Evolutionary conservation across 2,888 invertebrate species (phyloP).

Genomic region (Pammene fasciana): DNA sequence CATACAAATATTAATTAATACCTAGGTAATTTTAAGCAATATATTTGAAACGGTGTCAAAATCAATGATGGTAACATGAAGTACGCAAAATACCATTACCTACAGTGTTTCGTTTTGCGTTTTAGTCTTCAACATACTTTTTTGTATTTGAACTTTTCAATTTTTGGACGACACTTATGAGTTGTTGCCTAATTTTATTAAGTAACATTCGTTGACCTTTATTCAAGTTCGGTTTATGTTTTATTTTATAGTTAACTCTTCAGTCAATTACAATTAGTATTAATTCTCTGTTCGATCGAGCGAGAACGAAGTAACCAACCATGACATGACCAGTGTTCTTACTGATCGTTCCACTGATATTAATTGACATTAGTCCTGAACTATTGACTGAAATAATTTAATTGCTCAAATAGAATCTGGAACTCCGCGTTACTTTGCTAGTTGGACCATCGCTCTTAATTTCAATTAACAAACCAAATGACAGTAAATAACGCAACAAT

Average conservation of each 20-base stretch:
- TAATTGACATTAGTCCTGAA: slow-evolving; percentile 6
- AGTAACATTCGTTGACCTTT: neutral
- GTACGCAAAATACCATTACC: no score
- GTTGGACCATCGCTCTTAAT: slow-evolving; percentile 15
- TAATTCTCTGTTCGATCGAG: neutral
- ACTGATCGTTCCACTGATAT: neutral
- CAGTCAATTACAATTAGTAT: neutral
- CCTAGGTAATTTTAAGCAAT: no score
- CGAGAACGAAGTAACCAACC: neutral
- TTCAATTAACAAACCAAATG: slow-evolving; percentile 35
- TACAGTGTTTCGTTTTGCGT: no score
- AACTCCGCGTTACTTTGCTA: neutral
- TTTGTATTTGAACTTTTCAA: no score
- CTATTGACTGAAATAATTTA: slow-evolving; percentile 19
- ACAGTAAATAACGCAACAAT: slow-evolving; percentile 37
- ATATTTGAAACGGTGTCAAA: no score
- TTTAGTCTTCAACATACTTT: no score
- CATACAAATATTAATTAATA: no score
- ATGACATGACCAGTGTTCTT: neutral
- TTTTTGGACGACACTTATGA: no score
- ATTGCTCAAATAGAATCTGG: slow-evolving; percentile 14
- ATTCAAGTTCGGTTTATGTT: neutral
- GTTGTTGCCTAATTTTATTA: no score
- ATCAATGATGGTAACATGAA: no score
- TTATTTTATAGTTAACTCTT: neutral